phyloP scores from a whole-genome alignment of 2,888 invertebrate species.

The Melanophora roralis region DNA sequence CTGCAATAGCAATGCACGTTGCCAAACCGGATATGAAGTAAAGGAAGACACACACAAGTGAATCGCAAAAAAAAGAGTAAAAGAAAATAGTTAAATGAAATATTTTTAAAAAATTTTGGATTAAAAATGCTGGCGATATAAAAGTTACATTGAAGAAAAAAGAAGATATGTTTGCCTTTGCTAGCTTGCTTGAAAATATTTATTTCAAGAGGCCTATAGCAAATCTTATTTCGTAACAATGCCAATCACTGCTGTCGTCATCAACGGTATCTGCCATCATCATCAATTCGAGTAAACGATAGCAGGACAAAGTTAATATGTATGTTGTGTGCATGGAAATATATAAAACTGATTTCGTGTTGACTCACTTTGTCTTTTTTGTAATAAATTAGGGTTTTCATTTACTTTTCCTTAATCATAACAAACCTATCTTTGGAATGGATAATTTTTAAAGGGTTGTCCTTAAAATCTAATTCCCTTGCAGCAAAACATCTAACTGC shows the following conservation, averaged over 20 bases:
- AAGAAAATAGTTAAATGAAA: conserved; percentile 15
- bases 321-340: too few species aligned
- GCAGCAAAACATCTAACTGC: neutral
- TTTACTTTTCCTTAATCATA: neutral
- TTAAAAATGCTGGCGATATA: conserved; percentile 14
- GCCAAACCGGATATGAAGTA: conserved; percentile 42
- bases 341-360: conserved; percentile 26
- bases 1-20: conserved; percentile 73
- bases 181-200: neutral
- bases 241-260: neutral
- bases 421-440: neutral
- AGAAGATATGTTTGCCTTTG: neutral
- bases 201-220: neutral
- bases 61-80: neutral
- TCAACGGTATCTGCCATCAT: neutral
- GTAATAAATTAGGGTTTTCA: neutral
- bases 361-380: neutral
- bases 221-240: neutral
- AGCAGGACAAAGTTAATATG: neutral
- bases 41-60: conserved; percentile 31
- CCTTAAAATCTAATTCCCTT: too few species aligned
- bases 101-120: conserved; percentile 26
- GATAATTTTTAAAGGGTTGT: too few species aligned
- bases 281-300: neutral
- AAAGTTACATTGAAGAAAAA: conserved; percentile 28